phyloP scores from a whole-genome alignment of 2,888 invertebrate genomes.

The Pomacea canaliculata region DNA sequence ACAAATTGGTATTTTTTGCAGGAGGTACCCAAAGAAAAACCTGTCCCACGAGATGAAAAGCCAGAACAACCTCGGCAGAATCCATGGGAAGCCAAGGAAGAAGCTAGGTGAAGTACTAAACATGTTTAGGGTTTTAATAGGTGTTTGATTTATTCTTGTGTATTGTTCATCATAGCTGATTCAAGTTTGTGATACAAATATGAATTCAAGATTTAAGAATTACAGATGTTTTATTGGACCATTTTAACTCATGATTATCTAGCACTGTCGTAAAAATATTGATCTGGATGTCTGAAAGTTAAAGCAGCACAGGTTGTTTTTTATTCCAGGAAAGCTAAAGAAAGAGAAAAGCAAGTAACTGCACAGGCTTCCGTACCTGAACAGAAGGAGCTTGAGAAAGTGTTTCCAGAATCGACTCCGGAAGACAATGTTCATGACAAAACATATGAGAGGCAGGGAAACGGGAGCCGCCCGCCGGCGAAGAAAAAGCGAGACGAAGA shows the following conservation, averaged over 20 bases:
- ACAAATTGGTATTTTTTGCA: background rate
- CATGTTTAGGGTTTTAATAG: no score
- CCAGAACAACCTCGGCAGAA: slow-evolving; percentile 35
- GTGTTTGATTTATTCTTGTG: no score
- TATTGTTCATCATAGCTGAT: no score
- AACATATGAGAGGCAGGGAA: slow-evolving; percentile 31
- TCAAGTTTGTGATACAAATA: no score
- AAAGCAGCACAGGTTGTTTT: background rate
- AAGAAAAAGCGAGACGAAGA: slow-evolving; percentile 60
- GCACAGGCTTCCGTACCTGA: slow-evolving; percentile 36
- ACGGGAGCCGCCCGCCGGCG: slow-evolving; percentile 51
- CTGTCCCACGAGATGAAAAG: slow-evolving; percentile 24
- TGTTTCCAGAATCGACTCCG: slow-evolving; percentile 6
- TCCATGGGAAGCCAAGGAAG: slow-evolving; percentile 37
- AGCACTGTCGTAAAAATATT: no score
- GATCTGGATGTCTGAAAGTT: no score
- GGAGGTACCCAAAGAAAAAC: slow-evolving; percentile 30
- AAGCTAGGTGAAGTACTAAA: slow-evolving; percentile 31
- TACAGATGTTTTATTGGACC: no score
- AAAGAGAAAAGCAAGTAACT: slow-evolving; percentile 32
- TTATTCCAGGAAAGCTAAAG: slow-evolving; percentile 36
- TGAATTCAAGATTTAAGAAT: no score
- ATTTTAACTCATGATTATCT: no score
- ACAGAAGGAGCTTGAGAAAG: slow-evolving; percentile 15
- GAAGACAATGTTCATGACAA: slow-evolving; percentile 23